Evolutionary conservation across 2,113 vertebrate genomes (phyloP).

Genomic region (Callipepla squamata): DNA sequence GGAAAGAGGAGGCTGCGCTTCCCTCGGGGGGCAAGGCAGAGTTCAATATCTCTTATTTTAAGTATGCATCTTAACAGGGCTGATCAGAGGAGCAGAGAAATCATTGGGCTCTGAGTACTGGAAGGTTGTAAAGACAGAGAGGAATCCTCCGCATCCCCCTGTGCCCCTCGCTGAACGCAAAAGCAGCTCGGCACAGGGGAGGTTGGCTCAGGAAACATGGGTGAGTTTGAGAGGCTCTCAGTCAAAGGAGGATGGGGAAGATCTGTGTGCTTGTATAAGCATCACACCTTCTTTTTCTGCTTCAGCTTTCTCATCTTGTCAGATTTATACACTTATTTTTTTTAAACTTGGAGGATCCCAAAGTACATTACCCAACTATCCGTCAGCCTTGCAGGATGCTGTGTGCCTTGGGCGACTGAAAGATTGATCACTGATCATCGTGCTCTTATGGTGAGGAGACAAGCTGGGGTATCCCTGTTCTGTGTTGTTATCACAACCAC

Average conservation of each 20-base stretch:
- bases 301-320: neutral
- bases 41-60: slow-evolving; percentile 56
- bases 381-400: neutral
- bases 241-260: neutral
- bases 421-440: neutral
- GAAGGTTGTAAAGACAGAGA: neutral
- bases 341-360: neutral
- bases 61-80: slow-evolving; percentile 36
- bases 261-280: neutral
- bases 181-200: neutral
- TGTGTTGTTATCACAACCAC: neutral
- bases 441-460: neutral
- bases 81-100: slow-evolving; percentile 42
- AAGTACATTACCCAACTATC: neutral
- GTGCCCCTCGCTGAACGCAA: neutral
- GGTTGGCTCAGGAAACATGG: neutral
- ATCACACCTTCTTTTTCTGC: neutral
- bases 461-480: neutral
- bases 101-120: neutral
- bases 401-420: neutral
- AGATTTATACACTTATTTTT: neutral
- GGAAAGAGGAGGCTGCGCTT: slow-evolving; percentile 39
- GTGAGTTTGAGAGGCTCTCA: neutral
- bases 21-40: slow-evolving; percentile 33
- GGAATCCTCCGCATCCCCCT: neutral